phyloP scores from a whole-genome alignment of 2,888 invertebrate species.

The Sinohyriopsis cumingii region DNA sequence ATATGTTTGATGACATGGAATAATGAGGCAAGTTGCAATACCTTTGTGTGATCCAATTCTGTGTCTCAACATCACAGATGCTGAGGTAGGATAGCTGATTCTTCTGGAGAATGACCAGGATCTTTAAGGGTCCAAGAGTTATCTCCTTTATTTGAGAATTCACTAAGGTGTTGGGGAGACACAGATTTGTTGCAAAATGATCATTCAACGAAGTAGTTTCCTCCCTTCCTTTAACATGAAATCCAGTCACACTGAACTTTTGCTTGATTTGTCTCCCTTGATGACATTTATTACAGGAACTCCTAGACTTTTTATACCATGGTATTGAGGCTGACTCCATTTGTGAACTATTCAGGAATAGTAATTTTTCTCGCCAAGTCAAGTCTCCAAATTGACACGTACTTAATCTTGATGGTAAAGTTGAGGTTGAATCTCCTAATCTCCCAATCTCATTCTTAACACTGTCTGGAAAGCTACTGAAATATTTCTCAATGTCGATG shows the following conservation, averaged over 20 bases:
- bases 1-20: neutral
- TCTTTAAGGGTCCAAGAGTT: constrained; percentile 6
- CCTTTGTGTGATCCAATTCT: constrained; percentile 29
- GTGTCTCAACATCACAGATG: constrained; percentile 20
- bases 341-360: constrained; percentile 16
- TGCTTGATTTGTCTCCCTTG: neutral
- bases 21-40: neutral
- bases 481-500: no score
- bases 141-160: constrained; percentile 8
- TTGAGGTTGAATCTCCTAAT: neutral
- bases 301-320: constrained; percentile 2
- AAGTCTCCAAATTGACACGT: constrained; percentile 43
- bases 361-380: constrained; percentile 41
- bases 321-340: constrained; percentile 6
- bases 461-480: no score
- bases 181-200: constrained; percentile 7
- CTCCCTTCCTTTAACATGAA: constrained; percentile 10
- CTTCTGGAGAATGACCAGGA: constrained; percentile 7
- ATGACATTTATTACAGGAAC: neutral
- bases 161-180: constrained; percentile 11
- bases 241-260: constrained; percentile 27
- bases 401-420: constrained; percentile 1
- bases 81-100: constrained; percentile 20
- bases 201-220: neutral
- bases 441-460: no score